phyloP scores from a whole-genome alignment of 1,140 invertebrate species.

The Hetaerina americana region DNA sequence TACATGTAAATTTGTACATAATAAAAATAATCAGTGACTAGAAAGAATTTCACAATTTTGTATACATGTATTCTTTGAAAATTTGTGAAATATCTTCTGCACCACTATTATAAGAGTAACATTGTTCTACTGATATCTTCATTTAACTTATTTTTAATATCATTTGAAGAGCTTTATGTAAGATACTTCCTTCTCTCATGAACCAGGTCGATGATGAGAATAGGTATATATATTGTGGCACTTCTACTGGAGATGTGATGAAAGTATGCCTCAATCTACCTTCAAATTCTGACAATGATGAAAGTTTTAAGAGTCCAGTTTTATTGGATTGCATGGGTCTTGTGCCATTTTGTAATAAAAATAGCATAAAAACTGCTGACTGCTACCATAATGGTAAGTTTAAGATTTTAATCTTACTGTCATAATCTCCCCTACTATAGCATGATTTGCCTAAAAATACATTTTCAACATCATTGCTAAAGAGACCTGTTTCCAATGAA shows the following conservation, averaged over 20 bases:
- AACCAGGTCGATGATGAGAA: conserved; percentile 48
- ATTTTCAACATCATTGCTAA: not conserved
- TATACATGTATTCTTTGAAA: no score
- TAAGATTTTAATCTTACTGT: not conserved
- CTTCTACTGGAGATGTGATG: conserved; percentile 58
- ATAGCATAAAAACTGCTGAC: not conserved
- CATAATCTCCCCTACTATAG: not conserved
- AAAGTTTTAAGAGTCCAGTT: not conserved
- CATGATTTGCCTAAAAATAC: no score
- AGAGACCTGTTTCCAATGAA: no score
- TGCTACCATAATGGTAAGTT: not conserved
- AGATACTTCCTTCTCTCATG: no score
- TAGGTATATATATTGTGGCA: conserved; percentile 66
- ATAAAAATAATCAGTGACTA: no score
- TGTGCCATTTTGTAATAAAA: not conserved
- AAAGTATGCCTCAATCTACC: conserved; percentile 22
- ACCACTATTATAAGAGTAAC: no score
- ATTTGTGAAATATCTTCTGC: no score
- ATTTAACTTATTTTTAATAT: no score
- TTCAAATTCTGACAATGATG: not conserved
- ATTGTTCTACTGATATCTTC: no score
- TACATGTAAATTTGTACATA: no score
- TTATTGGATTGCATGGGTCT: not conserved
- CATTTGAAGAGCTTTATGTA: no score
- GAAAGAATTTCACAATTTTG: no score